Conservation (phyloP, 2,797 vertebrate species). For the Myotis daubentonii region DNA sequence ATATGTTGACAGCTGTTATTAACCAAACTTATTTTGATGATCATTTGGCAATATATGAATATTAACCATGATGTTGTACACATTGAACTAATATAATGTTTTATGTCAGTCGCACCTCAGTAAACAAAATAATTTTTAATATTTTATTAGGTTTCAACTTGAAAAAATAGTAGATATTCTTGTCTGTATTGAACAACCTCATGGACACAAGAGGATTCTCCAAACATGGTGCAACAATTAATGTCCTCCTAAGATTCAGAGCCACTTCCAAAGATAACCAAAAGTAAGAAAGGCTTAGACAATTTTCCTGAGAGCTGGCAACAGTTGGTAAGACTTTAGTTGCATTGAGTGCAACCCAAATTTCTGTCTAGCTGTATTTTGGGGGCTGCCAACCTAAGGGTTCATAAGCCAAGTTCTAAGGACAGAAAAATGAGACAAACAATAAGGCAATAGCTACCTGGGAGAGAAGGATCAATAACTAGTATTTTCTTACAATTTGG, state of each 20-base stretch:
- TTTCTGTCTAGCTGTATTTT: not conserved
- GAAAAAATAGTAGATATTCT: not conserved
- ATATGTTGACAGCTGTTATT: too few species aligned
- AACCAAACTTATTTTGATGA: too few species aligned
- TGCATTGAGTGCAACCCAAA: not conserved
- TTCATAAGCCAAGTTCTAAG: not conserved
- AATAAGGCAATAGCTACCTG: not conserved
- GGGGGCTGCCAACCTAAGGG: not conserved
- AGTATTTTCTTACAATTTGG: not conserved
- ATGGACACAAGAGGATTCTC: not conserved
- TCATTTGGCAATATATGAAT: not conserved
- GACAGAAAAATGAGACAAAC: not conserved
- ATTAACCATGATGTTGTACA: not conserved
- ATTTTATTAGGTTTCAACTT: not conserved
- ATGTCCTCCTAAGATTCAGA: not conserved
- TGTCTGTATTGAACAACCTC: not conserved
- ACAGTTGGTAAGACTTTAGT: not conserved
- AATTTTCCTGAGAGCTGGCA: not conserved
- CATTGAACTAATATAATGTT: not conserved
- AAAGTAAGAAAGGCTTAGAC: not conserved
- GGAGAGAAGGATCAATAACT: not conserved
- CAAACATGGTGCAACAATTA: not conserved
- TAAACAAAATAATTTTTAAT: not conserved
- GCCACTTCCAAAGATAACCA: not conserved
- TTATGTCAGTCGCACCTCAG: not conserved